Evolutionary conservation across 2,888 invertebrate species (phyloP).

Genomic region (Drosophila mimica): DNA sequence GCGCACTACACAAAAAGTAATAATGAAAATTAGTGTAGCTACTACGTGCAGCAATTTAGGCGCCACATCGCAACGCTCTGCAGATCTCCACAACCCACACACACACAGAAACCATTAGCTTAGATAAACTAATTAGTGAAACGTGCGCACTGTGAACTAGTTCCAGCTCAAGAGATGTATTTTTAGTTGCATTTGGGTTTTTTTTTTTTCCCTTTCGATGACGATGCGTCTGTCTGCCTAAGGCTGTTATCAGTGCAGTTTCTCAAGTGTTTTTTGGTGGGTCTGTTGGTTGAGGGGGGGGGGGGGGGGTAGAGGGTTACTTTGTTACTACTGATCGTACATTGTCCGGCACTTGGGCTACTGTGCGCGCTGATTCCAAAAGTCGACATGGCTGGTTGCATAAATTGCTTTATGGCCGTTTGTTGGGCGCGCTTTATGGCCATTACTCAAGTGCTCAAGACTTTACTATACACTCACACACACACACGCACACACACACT

Average conservation of each 20-base stretch:
- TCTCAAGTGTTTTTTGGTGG: conserved; percentile 54
- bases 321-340: conserved; percentile 6
- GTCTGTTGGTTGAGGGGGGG: background rate
- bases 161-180: conserved; percentile 20
- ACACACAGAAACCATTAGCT: conserved; percentile 35
- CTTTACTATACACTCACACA: conserved; percentile 29
- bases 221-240: conserved; percentile 4
- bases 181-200: conserved; percentile 1
- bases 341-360: conserved; percentile 56
- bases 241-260: conserved; percentile 74
- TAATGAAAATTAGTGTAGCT: conserved; percentile 59
- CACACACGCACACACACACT: conserved; percentile 11
- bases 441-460: conserved; percentile 80
- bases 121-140: conserved; percentile 66
- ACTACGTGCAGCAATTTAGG: conserved; percentile 77
- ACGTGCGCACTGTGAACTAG: conserved; percentile 49
- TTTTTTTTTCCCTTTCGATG: background rate
- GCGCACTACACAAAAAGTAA: conserved; percentile 45
- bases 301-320: background rate
- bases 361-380: conserved; percentile 77
- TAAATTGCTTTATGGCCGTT: conserved; percentile 79
- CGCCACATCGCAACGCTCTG: conserved; percentile 51
- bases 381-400: conserved; percentile 69
- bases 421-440: conserved; percentile 76
- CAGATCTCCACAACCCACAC: conserved; percentile 15